A percentile compares a stretch with the other conserved stretches of the same genome.
These are phyloP conservation scores for Nyctalus aviator DNA, from an alignment of 2,797 vertebrate species.

Conservation along the genomic window DNA sequence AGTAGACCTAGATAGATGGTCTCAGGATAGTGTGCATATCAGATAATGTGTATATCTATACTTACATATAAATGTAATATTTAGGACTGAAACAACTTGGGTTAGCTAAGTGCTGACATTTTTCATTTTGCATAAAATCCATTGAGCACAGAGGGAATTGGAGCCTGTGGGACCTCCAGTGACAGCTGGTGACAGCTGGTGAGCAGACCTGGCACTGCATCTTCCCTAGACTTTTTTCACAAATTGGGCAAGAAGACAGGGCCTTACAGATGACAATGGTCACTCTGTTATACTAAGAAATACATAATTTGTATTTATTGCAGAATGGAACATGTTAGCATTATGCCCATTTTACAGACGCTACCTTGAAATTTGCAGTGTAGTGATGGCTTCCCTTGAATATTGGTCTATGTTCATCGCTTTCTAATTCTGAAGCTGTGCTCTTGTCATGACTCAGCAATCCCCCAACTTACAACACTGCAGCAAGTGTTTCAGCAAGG, in stretches of 20 bases:
- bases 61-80: neutral
- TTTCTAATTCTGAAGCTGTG: neutral
- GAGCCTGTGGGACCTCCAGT: rapidly evolving
- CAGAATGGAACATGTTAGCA: neutral
- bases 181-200: neutral
- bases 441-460: neutral
- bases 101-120: neutral
- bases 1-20: neutral
- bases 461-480: neutral
- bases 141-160: rapidly evolving
- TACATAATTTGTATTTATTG: neutral
- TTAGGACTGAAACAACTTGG: no score
- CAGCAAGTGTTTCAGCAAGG: neutral
- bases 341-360: neutral
- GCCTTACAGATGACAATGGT: neutral
- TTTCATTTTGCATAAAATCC: neutral
- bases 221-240: neutral
- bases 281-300: neutral
- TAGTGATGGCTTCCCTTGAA: neutral
- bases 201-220: rapidly evolving
- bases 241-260: neutral
- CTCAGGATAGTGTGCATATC: neutral
- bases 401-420: neutral
- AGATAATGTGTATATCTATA: neutral
- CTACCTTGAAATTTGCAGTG: neutral